phyloP scores from a whole-genome alignment of 2,797 vertebrate genomes.

The Melanotaenia maccullochi region DNA sequence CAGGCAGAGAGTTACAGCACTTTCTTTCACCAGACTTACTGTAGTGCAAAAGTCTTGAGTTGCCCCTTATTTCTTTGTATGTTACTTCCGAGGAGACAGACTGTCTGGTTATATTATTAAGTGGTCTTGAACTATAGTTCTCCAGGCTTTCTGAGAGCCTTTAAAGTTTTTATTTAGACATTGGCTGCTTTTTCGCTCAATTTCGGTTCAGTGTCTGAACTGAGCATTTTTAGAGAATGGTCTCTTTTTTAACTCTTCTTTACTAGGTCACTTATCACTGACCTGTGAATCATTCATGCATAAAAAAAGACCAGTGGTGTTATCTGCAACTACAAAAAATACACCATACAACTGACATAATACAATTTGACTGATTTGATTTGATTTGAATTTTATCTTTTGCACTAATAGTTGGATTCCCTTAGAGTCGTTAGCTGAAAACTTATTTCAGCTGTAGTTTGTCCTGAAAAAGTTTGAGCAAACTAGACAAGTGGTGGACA shows the following conservation, averaged over 20 bases:
- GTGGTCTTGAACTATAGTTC: background rate
- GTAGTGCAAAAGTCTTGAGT: background rate
- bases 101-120: background rate
- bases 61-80: background rate
- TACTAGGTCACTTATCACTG: background rate
- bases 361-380: background rate
- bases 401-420: background rate
- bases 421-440: background rate
- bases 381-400: background rate
- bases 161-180: no score
- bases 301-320: background rate
- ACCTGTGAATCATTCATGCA: background rate
- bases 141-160: background rate
- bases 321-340: background rate
- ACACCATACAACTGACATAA: background rate
- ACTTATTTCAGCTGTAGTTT: background rate
- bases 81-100: background rate
- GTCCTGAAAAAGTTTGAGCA: background rate
- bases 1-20: background rate
- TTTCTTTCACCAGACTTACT: background rate
- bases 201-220: no score
- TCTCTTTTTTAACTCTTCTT: background rate
- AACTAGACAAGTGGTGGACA: background rate
- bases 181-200: no score
- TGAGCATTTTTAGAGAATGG: background rate